A percentile compares a stretch with the other conserved stretches of the same genome.
phyloP scores from a whole-genome alignment of 2,888 invertebrate genomes.

The Polia nebulosa region DNA sequence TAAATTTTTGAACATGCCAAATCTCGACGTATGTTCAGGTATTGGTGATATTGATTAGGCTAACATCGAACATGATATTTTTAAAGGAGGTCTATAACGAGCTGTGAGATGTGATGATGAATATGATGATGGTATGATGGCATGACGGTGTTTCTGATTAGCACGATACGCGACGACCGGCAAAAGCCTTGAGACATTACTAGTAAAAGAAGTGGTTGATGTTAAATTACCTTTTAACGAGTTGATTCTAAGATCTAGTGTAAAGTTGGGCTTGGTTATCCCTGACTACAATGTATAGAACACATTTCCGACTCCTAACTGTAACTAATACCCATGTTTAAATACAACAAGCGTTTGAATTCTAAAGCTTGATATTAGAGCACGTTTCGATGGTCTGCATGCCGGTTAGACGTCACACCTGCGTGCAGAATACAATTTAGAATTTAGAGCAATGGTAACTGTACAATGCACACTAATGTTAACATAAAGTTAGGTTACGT shows the following conservation, averaged over 20 bases:
- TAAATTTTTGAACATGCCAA: constrained; percentile 49
- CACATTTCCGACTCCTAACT: too few relatives aligned
- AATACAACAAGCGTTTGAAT: neutral
- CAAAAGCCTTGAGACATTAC: too few relatives aligned
- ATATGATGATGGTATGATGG: neutral
- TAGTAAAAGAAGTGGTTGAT: too few relatives aligned
- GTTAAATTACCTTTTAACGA: too few relatives aligned
- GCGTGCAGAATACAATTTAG: constrained; percentile 43
- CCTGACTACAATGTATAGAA: too few relatives aligned
- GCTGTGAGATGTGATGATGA: neutral
- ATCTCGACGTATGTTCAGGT: constrained; percentile 16
- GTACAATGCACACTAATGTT: constrained; percentile 32
- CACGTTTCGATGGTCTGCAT: constrained; percentile 9
- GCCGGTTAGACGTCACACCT: constrained; percentile 38
- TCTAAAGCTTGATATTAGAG: constrained; percentile 14
- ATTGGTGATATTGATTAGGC: constrained; percentile 10
- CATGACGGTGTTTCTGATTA: neutral
- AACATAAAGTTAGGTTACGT: constrained; percentile 24
- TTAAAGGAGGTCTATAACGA: neutral
- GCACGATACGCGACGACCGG: too few relatives aligned
- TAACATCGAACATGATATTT: constrained; percentile 5
- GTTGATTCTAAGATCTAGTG: too few relatives aligned
- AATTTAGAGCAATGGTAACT: constrained; percentile 34
- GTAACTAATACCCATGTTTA: neutral
- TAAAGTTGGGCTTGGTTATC: too few relatives aligned